A percentile compares a stretch with the other conserved stretches of the same genome.
Evolutionary conservation across 2,113 vertebrate species (phyloP).

Genomic region (Talpa occidentalis): DNA sequence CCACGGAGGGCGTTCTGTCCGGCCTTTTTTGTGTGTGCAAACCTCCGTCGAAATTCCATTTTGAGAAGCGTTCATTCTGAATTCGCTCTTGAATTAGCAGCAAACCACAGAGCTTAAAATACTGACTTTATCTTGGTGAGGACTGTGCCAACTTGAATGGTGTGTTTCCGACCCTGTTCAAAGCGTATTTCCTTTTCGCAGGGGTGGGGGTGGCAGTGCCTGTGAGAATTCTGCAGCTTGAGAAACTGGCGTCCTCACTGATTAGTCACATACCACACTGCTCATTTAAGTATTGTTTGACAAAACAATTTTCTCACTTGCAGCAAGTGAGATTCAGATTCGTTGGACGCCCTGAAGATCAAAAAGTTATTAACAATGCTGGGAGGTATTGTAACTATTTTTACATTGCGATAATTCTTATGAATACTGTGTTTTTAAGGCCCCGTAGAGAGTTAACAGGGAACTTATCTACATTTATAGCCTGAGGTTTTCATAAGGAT

Average conservation of each 20-base stretch:
- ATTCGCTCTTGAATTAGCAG: conserved; percentile 46
- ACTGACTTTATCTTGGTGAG: conserved; percentile 66
- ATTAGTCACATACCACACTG: conserved; percentile 64
- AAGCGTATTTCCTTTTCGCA: conserved; percentile 74
- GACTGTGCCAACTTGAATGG: conserved; percentile 55
- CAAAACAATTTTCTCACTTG: conserved; percentile 16
- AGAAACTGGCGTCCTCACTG: conserved; percentile 51
- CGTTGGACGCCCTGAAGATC: conserved; percentile 14
- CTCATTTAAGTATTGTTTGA: conserved; percentile 63
- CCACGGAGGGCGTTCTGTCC: neutral
- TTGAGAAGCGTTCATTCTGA: conserved; percentile 53
- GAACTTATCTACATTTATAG: neutral
- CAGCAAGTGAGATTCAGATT: conserved; percentile 27
- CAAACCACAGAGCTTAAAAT: conserved; percentile 58
- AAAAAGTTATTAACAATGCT: conserved; percentile 18
- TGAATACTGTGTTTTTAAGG: neutral
- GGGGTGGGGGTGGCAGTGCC: neutral
- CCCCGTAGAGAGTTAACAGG: neutral
- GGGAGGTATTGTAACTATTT: conserved; percentile 22
- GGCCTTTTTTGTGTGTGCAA: neutral
- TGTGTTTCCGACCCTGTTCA: conserved; percentile 73
- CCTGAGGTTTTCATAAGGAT: conserved; percentile 19
- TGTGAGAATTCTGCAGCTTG: conserved; percentile 26
- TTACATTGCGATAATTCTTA: conserved; percentile 29
- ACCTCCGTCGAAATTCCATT: conserved; percentile 12